Evolutionary conservation across 2,113 vertebrate species (phyloP).

Genomic region (Ornithorhynchus anatinus): DNA sequence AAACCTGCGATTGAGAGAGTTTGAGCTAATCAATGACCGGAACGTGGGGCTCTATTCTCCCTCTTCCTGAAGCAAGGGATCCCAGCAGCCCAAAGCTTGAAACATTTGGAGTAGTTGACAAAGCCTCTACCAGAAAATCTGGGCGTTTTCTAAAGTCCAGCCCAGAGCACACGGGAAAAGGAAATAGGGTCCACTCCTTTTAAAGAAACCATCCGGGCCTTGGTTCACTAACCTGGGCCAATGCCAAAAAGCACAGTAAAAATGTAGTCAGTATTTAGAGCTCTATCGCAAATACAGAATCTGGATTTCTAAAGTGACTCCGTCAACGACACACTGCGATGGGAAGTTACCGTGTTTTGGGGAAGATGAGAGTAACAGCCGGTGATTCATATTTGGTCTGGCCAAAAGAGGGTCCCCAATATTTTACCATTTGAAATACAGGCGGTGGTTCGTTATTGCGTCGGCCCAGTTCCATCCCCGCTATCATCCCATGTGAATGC

Average conservation of each 20-base stretch:
- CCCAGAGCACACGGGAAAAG: not conserved
- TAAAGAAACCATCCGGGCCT: too few species aligned
- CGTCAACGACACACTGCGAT: slow-evolving; percentile 26
- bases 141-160: slow-evolving; percentile 2
- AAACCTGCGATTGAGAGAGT: too few species aligned
- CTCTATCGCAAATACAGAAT: slow-evolving; percentile 41
- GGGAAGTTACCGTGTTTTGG: slow-evolving; percentile 52
- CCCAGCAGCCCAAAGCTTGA: too few species aligned
- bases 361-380: not conserved
- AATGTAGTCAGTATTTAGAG: slow-evolving; percentile 38
- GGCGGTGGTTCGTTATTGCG: too few species aligned
- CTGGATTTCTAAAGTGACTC: slow-evolving; percentile 25
- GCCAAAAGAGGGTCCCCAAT: slow-evolving; percentile 14
- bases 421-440: slow-evolving; percentile 12
- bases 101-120: not conserved
- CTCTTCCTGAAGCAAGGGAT: too few species aligned
- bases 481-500: too few species aligned
- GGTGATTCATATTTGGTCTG: slow-evolving; percentile 34
- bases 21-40: too few species aligned
- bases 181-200: not conserved
- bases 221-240: too few species aligned
- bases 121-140: slow-evolving; percentile 10
- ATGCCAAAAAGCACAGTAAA: slow-evolving; percentile 33
- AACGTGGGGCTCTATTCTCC: too few species aligned
- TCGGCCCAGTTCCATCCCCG: too few species aligned